Evolutionary conservation across 2,797 vertebrate species (phyloP), one percentile per base, ranked within the genome.

Genomic region (Aldrovandia affinis): DNA sequence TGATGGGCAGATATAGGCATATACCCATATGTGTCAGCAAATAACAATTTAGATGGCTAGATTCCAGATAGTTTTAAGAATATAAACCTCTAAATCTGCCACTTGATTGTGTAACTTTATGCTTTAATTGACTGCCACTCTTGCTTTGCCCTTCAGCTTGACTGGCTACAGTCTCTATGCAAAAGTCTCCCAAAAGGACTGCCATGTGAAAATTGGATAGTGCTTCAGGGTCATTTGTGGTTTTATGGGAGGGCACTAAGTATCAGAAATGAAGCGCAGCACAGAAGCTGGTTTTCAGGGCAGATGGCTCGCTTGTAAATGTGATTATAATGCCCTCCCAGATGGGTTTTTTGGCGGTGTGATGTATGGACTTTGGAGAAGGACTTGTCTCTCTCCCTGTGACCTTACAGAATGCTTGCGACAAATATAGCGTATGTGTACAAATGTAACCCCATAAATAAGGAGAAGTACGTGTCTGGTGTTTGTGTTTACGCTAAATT

Each of bases 201-300:
- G 30, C 57, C 25, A 44, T 30, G 52, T 20, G 33, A 39, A 59
- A 59, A 59, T 42, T 42, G 20, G 54, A 59, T 61, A 63, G 42
- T 75, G 47, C 75, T 83, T 84, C 20, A 63, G 59, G 20, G 42
- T 68, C 59, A 84, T 84, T 79, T 28, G 28, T 30, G n/a, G 30
- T 65, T 79, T 65, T 54, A 84, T 65, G 83, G 83, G 83, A 79
- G 36, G 25, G 18, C 42, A 42, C 55, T 57, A 36, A 78, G 36
- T 52, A 42, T 30, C 7, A 75, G 68, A 83, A 70, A 83, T 77
- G 73, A 78, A 83, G 52, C 20, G 73, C n/a, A 55, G 36, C 3
- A 4, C 73, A n/a, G 14, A 3, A 78, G 55, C 55, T 52, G 18
- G 33, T 83, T 78, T 78, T 54, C 73, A 44, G 73, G 68, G 39